Conservation (phyloP, 1,140 invertebrate species). For the Drosophila saltans region DNA sequence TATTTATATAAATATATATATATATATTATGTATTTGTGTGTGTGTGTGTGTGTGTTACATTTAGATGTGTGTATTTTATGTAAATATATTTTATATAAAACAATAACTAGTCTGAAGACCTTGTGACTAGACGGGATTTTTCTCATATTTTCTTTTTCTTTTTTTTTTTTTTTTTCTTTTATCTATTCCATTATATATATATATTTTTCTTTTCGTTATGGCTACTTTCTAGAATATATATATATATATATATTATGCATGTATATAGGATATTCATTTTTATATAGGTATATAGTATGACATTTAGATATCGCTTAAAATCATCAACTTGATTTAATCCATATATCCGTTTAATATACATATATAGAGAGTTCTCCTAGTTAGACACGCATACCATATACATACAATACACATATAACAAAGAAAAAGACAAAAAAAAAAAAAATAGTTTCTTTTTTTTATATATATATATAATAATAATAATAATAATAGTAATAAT, state of each 20-base stretch:
- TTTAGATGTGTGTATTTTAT: slow-evolving; percentile 52
- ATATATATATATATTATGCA: slow-evolving; percentile 33
- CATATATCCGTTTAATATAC: slow-evolving; percentile 12
- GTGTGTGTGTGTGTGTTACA: slow-evolving; percentile 45
- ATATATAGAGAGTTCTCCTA: slow-evolving; percentile 37
- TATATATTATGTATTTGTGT: slow-evolving; percentile 41
- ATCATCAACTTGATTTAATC: background rate
- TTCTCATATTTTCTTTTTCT: slow-evolving; percentile 44
- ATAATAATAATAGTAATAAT: slow-evolving; percentile 6
- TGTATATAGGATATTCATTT: slow-evolving; percentile 7
- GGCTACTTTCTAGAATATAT: slow-evolving; percentile 46
- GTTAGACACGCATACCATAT: slow-evolving; percentile 56
- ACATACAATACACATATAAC: slow-evolving; percentile 68
- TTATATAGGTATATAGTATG: slow-evolving; percentile 14
- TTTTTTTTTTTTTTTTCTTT: slow-evolving; percentile 42
- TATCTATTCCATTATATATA: slow-evolving; percentile 42
- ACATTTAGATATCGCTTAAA: background rate
- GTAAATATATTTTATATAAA: slow-evolving; percentile 69
- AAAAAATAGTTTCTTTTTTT: background rate
- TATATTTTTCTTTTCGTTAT: slow-evolving; percentile 10
- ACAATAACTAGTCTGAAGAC: slow-evolving; percentile 82
- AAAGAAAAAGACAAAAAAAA: slow-evolving; percentile 64
- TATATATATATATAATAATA: slow-evolving; percentile 28
- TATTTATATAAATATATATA: slow-evolving; percentile 41
- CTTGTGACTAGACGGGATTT: slow-evolving; percentile 80